Conservation (phyloP, 2,797 vertebrate genomes). For the Danio jaintianensis region DNA sequence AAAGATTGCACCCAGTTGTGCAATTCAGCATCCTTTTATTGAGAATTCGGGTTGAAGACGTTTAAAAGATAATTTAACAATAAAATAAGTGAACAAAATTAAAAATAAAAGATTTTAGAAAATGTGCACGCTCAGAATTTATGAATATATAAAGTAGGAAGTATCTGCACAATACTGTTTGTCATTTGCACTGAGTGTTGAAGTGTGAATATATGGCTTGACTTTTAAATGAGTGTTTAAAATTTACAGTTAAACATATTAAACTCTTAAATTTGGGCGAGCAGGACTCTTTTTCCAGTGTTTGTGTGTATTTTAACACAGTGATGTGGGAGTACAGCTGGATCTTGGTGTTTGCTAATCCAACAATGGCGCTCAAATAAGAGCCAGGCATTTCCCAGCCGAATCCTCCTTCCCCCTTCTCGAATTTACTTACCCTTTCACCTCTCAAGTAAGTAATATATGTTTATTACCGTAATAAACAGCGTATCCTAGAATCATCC, state of each 20-base stretch:
- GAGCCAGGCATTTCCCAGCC: slow-evolving; percentile 19
- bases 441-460: not conserved
- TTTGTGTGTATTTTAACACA: slow-evolving; percentile 12
- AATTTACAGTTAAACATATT: not conserved
- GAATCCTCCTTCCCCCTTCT: not conserved
- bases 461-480: slow-evolving; percentile 36
- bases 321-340: slow-evolving; percentile 1
- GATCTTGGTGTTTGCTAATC: slow-evolving; percentile 7
- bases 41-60: not conserved
- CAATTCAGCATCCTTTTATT: not conserved
- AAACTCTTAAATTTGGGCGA: not conserved
- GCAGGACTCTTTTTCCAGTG: not conserved
- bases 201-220: slow-evolving; percentile 6
- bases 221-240: not conserved
- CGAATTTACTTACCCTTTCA: slow-evolving; percentile 8
- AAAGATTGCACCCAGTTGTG: not conserved
- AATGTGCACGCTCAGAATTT: not conserved
- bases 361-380: slow-evolving; percentile 19
- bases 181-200: not conserved
- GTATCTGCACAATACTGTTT: not conserved
- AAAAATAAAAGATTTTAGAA: not conserved
- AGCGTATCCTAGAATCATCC: not conserved
- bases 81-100: not conserved
- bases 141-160: not conserved
- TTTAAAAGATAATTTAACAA: not conserved